Base-by-base conservation (phyloP, 2,888 invertebrate species). In the Ophion obscuratus region DNA sequence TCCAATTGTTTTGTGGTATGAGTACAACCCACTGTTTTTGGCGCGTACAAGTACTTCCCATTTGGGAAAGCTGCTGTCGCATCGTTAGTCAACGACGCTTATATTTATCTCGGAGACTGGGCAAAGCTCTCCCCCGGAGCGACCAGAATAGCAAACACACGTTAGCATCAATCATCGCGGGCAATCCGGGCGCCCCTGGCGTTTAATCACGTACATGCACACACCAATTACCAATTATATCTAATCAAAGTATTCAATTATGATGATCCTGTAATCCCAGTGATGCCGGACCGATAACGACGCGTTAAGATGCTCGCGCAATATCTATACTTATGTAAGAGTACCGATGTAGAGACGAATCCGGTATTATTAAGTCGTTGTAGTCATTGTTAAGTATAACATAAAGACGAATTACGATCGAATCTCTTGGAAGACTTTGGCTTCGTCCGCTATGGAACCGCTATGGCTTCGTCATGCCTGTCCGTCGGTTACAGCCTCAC, bases 71-170 rank as follows among this genome's bases (percentile, higher is more conserved):
- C 20, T 67, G 62, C 61, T 77, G 47, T 40, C 66, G 71, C 75
- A 67, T 76, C 53, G 79, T 73, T 68, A 73, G 67, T 74, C 77
- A 67, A 44, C 24, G 66, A 61, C n/a, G 77, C 77, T 67, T 81
- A 73, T 77, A 62, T 84, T 77, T 73, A 77, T 71, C 59, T 67
- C 77, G 77, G 77, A 24, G 31, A 36, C 36, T 73, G 11, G 31
- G 57, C 53, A 36, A 44, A 67, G 66, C 68, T 61, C 61, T 47
- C 59, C 59, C 53, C 53, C 77, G 62, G 47, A 53, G 14, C 17
- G 62, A 57, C 47, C n/a, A 31, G 59, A 77, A 64, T 71, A 53
- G 61, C 62, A 66, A 76, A 76, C 47, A n/a, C 66, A 9, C 59
- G 20, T 36, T n/a, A 10, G 36, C 53, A 27, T n/a, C 9, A 53